Percentiles rank a stretch among this genome's conserved stretches.
Conservation (phyloP, 2,888 invertebrate genomes). For the Boloria euphrosyne region DNA sequence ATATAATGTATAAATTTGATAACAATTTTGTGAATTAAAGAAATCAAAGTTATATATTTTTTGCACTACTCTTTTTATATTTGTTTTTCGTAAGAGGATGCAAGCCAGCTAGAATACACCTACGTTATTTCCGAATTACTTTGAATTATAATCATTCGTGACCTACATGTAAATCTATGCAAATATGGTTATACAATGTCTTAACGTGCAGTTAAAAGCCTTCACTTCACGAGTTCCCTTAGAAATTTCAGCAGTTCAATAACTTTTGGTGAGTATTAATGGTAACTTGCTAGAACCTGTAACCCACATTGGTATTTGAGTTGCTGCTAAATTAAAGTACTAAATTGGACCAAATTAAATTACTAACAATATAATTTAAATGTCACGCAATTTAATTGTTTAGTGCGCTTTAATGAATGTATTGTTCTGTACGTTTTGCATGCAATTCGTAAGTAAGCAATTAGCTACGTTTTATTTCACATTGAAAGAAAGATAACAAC, state of each 20-base stretch:
- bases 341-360: slow-evolving; percentile 1
- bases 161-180: not conserved
- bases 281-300: slow-evolving; percentile 12
- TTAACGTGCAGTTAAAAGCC: slow-evolving; percentile 22
- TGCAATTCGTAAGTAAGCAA: not conserved
- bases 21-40: no score
- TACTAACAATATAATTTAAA: not conserved
- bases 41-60: no score
- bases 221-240: slow-evolving; percentile 6
- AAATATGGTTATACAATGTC: slow-evolving; percentile 21
- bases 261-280: slow-evolving; percentile 28
- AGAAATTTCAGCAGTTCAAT: slow-evolving; percentile 1
- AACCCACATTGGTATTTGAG: not conserved
- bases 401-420: slow-evolving; percentile 6
- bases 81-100: no score
- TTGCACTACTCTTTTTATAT: no score
- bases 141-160: not conserved
- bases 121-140: not conserved
- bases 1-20: no score
- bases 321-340: not conserved
- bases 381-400: not conserved
- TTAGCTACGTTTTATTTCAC: not conserved
- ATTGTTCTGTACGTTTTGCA: slow-evolving; percentile 6
- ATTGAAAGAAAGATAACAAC: no score
- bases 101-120: no score